Evolutionary conservation across 2,113 vertebrate species (phyloP), one percentile per base, ranked within the genome.

Genomic region (Pipra filicauda): DNA sequence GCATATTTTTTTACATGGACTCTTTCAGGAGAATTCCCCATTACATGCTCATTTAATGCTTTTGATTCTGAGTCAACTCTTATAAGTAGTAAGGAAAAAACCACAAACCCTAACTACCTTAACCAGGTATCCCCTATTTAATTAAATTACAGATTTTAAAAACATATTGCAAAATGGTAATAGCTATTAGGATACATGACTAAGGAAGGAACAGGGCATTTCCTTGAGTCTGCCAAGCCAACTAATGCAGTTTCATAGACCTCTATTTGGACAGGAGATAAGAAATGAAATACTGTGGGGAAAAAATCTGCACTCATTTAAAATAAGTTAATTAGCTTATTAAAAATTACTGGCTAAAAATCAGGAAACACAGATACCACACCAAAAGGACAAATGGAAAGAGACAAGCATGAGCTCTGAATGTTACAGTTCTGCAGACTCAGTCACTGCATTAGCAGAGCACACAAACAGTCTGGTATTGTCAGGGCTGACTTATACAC

Each of bases 371-470:
- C 52, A 83, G 51, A 91, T 37, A 85, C 27, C 43, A 84, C 10
- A 84, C 37, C 64, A 94, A 74, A 80, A 83, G 51, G 64, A 84
- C 69, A 95, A 93, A 95, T 57, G 35, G 61, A 66, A 90, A 58
- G 44, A 93, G n/a, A 71, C 43, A 90, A 73, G 51, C 27, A 21
- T 2, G 24, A 67, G 35, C 48, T 80, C 31, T 64, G 67, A 67
- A 90, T 6, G 0, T 9, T 52, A 33, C 0, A 1, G 11, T 64
- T 95, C 75, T 78, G 43, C 85, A 70, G 67, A 62, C 66, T 77
- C 22, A 28, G 66, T 57, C 67, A 54, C 39, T 62, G 26, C 12
- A 61, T 70, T 31, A 91, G 71, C 37, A 59, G 22, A 84, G 55
- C 51, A 35, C 59, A 59, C 33, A 24, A 43, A 39, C 28, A 74